Evolutionary conservation across 2,888 invertebrate species (phyloP).

Genomic region (Drosophila maculinotata): DNA sequence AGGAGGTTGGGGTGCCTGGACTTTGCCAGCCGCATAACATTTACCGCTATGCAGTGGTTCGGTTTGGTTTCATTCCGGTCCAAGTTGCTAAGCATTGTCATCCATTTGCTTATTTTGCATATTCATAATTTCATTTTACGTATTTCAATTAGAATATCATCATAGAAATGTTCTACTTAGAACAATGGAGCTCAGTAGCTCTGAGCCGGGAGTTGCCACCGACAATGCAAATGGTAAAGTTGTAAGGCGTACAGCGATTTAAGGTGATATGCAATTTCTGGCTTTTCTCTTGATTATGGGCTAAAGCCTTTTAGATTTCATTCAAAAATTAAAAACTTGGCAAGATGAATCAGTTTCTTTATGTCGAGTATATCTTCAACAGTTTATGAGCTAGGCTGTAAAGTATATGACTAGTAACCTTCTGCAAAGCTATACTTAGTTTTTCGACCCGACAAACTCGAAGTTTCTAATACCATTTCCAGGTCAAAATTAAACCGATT

Average conservation of each 20-base stretch:
- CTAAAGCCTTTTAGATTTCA: not conserved
- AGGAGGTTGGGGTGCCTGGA: constrained; percentile 7
- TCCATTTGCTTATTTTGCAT: constrained; percentile 82
- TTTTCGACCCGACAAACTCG: no score
- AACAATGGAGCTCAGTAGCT: constrained; percentile 60
- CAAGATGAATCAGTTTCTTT: not conserved
- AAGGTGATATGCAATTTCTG: constrained; percentile 22
- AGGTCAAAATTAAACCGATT: no score
- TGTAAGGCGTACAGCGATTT: constrained; percentile 21
- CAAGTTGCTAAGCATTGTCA: constrained; percentile 79
- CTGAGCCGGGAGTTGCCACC: not conserved
- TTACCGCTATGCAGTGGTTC: constrained; percentile 64
- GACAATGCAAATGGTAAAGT: constrained; percentile 26
- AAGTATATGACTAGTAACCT: no score
- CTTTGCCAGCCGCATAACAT: constrained; percentile 62
- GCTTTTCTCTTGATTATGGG: not conserved
- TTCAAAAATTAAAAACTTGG: not conserved
- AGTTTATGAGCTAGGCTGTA: no score
- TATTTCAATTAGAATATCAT: constrained; percentile 82
- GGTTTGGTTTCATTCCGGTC: constrained; percentile 41
- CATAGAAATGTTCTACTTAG: constrained; percentile 63
- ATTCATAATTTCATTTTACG: constrained; percentile 82
- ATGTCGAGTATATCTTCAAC: not conserved
- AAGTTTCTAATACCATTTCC: no score
- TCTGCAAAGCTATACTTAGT: no score